Percentiles rank a stretch among this genome's conserved stretches.
These are phyloP conservation scores for Eueides isabella DNA, from an alignment of 1,140 invertebrate genomes.

Conservation along the genomic window DNA sequence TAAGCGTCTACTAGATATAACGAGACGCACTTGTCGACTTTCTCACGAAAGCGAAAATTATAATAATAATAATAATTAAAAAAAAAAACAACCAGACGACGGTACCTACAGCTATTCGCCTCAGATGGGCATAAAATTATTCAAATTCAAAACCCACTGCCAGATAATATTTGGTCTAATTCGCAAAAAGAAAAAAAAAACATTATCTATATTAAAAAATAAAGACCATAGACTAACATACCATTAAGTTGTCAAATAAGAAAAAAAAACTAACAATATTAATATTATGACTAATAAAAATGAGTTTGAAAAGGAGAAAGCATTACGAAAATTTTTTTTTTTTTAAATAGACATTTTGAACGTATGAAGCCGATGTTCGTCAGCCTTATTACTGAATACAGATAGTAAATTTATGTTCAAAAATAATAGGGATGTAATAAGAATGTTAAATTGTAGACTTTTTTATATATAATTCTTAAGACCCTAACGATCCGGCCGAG, in stretches of 20 bases:
- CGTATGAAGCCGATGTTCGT: not conserved
- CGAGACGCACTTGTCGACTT: conserved; percentile 72
- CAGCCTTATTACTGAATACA: not conserved
- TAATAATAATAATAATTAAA: conserved; percentile 51
- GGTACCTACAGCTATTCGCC: conserved; percentile 60
- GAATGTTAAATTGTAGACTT: not conserved
- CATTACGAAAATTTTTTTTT: conserved; percentile 8
- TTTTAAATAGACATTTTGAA: not conserved
- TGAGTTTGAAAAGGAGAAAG: conserved; percentile 19
- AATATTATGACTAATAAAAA: conserved; percentile 32
- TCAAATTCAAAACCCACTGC: conserved; percentile 68
- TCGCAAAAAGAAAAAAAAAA: conserved; percentile 49
- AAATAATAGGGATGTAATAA: conserved; percentile 13
- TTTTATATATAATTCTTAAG: conserved; percentile 23
- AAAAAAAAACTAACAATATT: conserved; percentile 1
- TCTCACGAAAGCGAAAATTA: conserved; percentile 60
- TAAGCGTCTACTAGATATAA: conserved; percentile 77
- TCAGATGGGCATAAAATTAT: conserved; percentile 58
- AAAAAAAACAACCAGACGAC: conserved; percentile 58
- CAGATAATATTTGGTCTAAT: conserved; percentile 71
- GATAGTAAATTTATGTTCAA: not conserved
- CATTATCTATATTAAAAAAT: conserved; percentile 31
- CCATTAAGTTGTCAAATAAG: conserved; percentile 21
- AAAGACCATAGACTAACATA: conserved; percentile 29
- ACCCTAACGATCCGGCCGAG: conserved; percentile 58